Base-by-base conservation (phyloP, 2,113 vertebrate species). In the Scartelaos histophorus region DNA sequence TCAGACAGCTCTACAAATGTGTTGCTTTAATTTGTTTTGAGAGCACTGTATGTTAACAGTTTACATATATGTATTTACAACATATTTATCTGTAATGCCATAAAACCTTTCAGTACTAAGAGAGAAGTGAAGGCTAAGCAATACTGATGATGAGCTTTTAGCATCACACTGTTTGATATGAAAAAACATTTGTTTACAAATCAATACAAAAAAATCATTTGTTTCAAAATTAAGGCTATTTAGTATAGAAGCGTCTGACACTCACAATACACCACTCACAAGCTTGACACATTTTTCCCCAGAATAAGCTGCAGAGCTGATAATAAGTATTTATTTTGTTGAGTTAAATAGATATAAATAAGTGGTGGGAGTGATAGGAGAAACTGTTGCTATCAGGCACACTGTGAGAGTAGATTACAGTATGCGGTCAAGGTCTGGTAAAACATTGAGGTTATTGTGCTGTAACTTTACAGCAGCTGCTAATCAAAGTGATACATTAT, bases 401-500 rank as follows among this genome's bases (percentile, higher is more conserved):
- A 49, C 13, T 29, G 21, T 76, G 13, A 54, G 71, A 73, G 10
- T 45, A 45, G 67, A 81, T 76, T 68, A 57, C 38, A 76, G 54
- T 78, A 75, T 76, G 15, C 12, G 35, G 7, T 71, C 70, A 79
- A 67, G 67, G 74, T 77, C 58, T 29, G 11, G 21, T 38, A 21
- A 45, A 77, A 67, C 46, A 66, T 56, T 46, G 12, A 66, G 7
- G n/a, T 73, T 53, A 71, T 57, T 47, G 34, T 75, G 29, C 67
- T 53, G 24, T 13, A 10, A 38, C 53, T 65, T 29, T 70, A 64
- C 58, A 24, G 57, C 29, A 65, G 16, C 22, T 54, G n/a, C 16
- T 67, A 54, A 56, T 67, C 49, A 51, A 60, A 84, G 70, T 66
- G 71, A n/a, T 73, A 75, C 70, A 74, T 12, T 76, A 54, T 76